Conservation (phyloP, 2,888 invertebrate species). For the Rhyacophila evoluta region DNA sequence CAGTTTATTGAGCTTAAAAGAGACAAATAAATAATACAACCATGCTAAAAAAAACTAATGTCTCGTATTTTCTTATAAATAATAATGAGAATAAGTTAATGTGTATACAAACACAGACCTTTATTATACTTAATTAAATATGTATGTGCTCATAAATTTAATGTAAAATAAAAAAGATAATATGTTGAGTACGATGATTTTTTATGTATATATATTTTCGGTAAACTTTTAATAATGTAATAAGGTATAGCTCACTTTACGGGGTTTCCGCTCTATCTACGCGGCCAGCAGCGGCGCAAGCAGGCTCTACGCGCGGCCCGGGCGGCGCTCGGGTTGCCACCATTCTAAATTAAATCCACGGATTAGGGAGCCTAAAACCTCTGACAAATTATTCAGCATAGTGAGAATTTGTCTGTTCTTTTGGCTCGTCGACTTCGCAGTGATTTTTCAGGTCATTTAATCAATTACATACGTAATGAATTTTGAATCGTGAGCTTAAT, state of each 20-base stretch:
- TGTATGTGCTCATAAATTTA: neutral
- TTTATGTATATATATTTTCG: neutral
- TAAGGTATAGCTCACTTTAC: neutral
- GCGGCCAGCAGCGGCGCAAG: slow-evolving; percentile 15
- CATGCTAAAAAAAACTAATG: too few species aligned
- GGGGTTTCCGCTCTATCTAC: neutral
- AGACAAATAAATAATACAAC: too few species aligned
- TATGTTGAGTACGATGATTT: neutral
- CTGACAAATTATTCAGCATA: slow-evolving; percentile 22
- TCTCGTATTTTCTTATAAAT: too few species aligned
- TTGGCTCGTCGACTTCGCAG: slow-evolving; percentile 9
- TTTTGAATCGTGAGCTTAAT: neutral
- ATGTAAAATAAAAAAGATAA: neutral
- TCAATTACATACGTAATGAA: slow-evolving; percentile 15
- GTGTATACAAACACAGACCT: too few species aligned
- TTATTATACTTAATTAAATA: too few species aligned
- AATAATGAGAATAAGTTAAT: too few species aligned
- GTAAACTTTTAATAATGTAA: too few species aligned
- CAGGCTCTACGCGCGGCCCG: neutral
- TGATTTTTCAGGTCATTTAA: slow-evolving; percentile 15
- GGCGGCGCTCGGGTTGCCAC: neutral
- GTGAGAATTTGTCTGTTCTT: slow-evolving; percentile 22
- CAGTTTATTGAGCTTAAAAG: too few species aligned
- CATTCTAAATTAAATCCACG: slow-evolving; percentile 12
- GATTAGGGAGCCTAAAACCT: slow-evolving; percentile 24